Percentiles rank a stretch among this genome's conserved stretches.
Conservation (phyloP, 2,888 invertebrate species). For the Heliconius hortense region DNA sequence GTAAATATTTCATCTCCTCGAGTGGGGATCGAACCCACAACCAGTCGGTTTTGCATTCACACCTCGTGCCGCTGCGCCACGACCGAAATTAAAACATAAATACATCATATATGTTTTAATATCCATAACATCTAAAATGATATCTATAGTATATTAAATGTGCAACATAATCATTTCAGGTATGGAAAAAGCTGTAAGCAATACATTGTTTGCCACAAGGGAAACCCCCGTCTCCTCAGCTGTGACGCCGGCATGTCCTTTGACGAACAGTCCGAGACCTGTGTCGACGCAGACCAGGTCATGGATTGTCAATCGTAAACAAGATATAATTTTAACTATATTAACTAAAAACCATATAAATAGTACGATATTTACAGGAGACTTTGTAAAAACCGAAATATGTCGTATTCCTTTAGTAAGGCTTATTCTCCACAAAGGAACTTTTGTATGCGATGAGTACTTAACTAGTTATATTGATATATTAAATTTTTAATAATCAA, state of each 20-base stretch:
- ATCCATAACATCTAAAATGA: neutral
- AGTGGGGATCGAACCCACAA: too few species aligned
- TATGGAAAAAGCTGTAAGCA: slow-evolving; percentile 55
- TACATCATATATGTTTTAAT: neutral
- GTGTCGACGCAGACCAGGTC: slow-evolving; percentile 47
- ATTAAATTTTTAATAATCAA: slow-evolving; percentile 6
- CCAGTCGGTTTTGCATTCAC: too few species aligned
- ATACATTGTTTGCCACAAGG: slow-evolving; percentile 62
- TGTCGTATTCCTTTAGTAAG: slow-evolving; percentile 5
- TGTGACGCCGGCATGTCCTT: slow-evolving; percentile 62
- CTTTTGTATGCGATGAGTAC: neutral
- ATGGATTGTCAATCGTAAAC: slow-evolving; percentile 24
- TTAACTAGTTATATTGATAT: slow-evolving; percentile 14
- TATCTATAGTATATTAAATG: neutral
- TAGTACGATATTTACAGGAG: slow-evolving; percentile 9
- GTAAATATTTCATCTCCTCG: too few species aligned
- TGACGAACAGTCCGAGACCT: slow-evolving; percentile 53
- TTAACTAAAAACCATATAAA: slow-evolving; percentile 1
- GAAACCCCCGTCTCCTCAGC: slow-evolving; percentile 59
- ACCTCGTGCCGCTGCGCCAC: too few species aligned
- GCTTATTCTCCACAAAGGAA: neutral
- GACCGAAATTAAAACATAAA: neutral
- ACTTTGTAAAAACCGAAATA: slow-evolving; percentile 9
- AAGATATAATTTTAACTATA: slow-evolving; percentile 4
- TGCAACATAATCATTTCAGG: slow-evolving; percentile 47